Base-by-base conservation (phyloP, 2,113 vertebrate genomes). In the Nasalis larvatus region DNA sequence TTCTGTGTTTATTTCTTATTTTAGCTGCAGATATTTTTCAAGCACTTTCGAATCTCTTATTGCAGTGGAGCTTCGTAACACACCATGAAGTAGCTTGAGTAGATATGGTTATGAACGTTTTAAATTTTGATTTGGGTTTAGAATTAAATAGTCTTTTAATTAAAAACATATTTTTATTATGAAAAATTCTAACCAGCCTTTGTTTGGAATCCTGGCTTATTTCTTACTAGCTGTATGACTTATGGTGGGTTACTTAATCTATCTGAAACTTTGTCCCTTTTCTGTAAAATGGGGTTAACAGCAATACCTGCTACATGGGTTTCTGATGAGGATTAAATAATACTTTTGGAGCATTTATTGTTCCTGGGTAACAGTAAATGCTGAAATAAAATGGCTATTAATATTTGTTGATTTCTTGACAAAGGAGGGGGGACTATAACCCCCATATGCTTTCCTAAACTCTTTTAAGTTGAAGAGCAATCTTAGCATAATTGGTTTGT, bases 21-120 rank as follows among this genome's bases (percentile, higher is more conserved):
- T 90, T 81, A 25, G 13, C 77, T 40, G 40, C 23, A 82, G 77
- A 88, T 95, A 32, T 92, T 95, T 95, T 94, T 23, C 23, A 95
- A 82, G 45, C 23, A 40, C 45, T 87, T 83, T 83, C 6, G 69
- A 87, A 42, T 86, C 13, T 94, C 16, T 21, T 82, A 85, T 87
- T 90, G 91, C 58, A 56, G 4, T 93, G 68, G 47, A 69, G 6
- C 32, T 94, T 90, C 60, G 23, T 32, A 94, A 83, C 10, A 92
- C 56, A 27, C 13, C 95, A 45, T 35, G 21, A 92, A 96, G 32
- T 89, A 94, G 27, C 68, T 92, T 94, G 66, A 23, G 16, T 76
- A 94, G 76, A 81, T 87, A 89, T 4, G 40, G 30, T 69, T 95
- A 69, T 63, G 49, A 66, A 83, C 9, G 25, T 82, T 91, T 94